Evolutionary conservation across 2,888 invertebrate genomes (phyloP), one percentile per base, ranked within the genome.

Genomic region (Hirtodrosophila histrioides): DNA sequence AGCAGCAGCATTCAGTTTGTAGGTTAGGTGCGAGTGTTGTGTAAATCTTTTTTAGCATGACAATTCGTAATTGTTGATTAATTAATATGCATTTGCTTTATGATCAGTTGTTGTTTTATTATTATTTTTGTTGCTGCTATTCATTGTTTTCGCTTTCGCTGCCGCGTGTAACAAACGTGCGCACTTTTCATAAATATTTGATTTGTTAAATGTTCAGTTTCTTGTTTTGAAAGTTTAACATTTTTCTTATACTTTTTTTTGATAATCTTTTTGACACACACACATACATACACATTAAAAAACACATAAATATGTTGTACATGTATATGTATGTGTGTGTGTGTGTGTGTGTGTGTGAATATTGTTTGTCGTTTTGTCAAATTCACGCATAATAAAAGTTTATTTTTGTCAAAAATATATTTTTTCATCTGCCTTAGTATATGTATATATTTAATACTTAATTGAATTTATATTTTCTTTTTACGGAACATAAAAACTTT

Each of bases 1-100:
- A 62, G 62, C 57, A 58, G 70, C 56, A 57, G 67, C 62, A 58
- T 36, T 60, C 37, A 48, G 49, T 88, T 84, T 85, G 66, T 87
- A 85, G 88, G 84, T 88, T 85, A 85, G 87, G 87, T 72, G 61
- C 88, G 82, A 87, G 87, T 88, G 88, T 85, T 85, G 88, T 88
- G 88, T 85, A 85, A 85, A 85, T 74, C 69, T 46, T 62, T 70
- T 50, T 37, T 73, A 40, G 65, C 53, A 56, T 50, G 29, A 57
- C 49, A 56, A 27, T 61, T 60, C 63, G 53, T 39, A 75, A 76
- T 75, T 68, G 68, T 78, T 69, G 78, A 70, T 75, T 75, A 76
- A 78, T 64, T 80, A 63, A 73, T 69, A 67, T 75, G 57, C 60
- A 45, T 40, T 31, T 48, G 54, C 51, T 61, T 57, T 58, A 53